These are phyloP conservation scores for Notolabrus celidotus DNA, from an alignment of 2,797 vertebrate species.

Conservation along the genomic window DNA sequence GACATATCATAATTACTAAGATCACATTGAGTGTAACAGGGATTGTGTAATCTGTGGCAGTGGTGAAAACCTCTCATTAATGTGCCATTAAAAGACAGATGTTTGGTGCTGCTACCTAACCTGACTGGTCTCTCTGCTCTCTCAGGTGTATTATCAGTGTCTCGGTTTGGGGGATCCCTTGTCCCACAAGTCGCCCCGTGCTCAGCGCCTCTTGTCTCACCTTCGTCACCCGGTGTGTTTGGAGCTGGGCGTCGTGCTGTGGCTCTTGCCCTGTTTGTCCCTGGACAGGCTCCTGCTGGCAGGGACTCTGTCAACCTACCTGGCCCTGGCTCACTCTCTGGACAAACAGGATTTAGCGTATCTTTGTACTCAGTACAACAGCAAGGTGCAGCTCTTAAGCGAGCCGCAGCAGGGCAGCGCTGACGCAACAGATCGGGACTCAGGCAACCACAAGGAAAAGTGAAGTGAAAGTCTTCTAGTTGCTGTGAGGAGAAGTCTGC, in stretches of 20 bases:
- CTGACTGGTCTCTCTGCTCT: conserved; percentile 4
- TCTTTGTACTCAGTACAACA: conserved; percentile 86
- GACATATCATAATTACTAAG: too few species aligned
- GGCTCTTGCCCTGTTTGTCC: conserved; percentile 90
- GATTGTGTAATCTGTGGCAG: too few species aligned
- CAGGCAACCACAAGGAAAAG: conserved; percentile 63
- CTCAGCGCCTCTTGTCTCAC: conserved; percentile 89
- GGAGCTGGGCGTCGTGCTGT: conserved; percentile 90
- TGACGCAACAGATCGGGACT: background rate
- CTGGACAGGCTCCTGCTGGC: conserved; percentile 91
- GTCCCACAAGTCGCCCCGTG: conserved; percentile 84
- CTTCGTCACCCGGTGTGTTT: conserved; percentile 92
- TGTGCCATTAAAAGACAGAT: background rate
- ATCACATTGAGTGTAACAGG: too few species aligned
- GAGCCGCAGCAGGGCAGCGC: conserved; percentile 51
- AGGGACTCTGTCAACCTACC: conserved; percentile 85
- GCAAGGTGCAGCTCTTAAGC: conserved; percentile 85
- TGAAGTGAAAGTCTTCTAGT: conserved; percentile 29
- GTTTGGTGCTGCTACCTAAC: background rate
- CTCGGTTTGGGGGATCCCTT: conserved; percentile 89
- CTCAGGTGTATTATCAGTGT: conserved; percentile 91
- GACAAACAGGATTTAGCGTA: conserved; percentile 90
- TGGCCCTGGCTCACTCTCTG: conserved; percentile 88
- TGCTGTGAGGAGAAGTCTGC: conserved; percentile 6
- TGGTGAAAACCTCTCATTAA: too few species aligned